Evolutionary conservation across 2,888 invertebrate species (phyloP).

Genomic region (Drosophila helvetica): DNA sequence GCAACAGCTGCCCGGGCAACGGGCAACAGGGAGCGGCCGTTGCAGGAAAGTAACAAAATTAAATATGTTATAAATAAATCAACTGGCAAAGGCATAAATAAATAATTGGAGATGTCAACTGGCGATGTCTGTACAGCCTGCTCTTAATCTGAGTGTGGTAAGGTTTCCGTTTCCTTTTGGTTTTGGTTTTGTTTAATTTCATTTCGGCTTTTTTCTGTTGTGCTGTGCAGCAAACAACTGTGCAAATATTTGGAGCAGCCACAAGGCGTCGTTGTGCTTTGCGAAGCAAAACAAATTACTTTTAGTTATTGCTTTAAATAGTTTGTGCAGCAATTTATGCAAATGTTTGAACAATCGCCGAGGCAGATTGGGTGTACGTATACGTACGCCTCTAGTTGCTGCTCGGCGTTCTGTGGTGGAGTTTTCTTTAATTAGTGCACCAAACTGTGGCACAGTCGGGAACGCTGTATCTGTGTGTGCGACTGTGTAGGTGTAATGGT

Average conservation of each 20-base stretch:
- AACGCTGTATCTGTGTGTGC: not conserved
- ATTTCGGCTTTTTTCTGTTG: constrained; percentile 1
- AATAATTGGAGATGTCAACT: constrained; percentile 37
- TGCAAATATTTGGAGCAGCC: constrained; percentile 31
- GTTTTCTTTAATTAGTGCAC: constrained; percentile 72
- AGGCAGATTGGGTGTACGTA: constrained; percentile 40
- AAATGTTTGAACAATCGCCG: constrained; percentile 51
- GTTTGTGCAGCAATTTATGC: constrained; percentile 55
- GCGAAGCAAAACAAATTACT: constrained; percentile 24
- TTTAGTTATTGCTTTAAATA: constrained; percentile 33
- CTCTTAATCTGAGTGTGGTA: constrained; percentile 7
- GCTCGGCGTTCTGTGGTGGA: constrained; percentile 54
- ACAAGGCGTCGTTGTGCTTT: constrained; percentile 15
- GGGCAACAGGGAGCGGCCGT: constrained; percentile 16
- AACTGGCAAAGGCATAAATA: constrained; percentile 42
- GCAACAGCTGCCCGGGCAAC: constrained; percentile 36
- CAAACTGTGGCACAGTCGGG: constrained; percentile 51
- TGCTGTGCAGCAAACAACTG: constrained; percentile 17
- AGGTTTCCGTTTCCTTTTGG: constrained; percentile 11
- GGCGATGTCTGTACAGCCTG: not conserved
- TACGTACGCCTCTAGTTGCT: constrained; percentile 14
- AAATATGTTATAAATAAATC: constrained; percentile 56
- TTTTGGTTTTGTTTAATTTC: constrained; percentile 6
- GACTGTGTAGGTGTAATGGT: constrained; percentile 32
- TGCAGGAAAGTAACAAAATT: constrained; percentile 23